A percentile compares a stretch with the other conserved stretches of the same genome.
Conservation (phyloP, 30 jellyfish, hydroid and myxozoan species). For the Pelagia noctiluca region DNA sequence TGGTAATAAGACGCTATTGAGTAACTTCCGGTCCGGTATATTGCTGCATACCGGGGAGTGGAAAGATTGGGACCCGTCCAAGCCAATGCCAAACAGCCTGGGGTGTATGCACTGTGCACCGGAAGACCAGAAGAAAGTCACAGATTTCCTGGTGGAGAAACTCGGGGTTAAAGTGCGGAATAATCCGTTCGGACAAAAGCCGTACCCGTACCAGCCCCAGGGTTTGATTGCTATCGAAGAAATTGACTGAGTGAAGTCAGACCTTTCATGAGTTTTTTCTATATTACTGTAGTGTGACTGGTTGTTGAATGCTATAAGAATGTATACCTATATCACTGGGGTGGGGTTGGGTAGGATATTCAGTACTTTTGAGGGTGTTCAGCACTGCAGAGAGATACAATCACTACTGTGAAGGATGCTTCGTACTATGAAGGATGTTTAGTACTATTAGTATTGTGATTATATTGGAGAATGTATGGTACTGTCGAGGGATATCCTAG, state of each 20-base stretch:
- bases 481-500: too few species aligned
- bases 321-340: too few species aligned
- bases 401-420: too few species aligned
- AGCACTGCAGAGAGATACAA: too few species aligned
- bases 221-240: slow-evolving; percentile 84
- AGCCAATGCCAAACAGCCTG: slow-evolving; percentile 87
- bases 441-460: too few species aligned
- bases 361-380: too few species aligned
- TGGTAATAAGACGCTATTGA: slow-evolving; percentile 78
- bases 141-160: slow-evolving; percentile 44
- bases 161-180: slow-evolving; percentile 69
- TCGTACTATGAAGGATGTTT: too few species aligned
- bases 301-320: too few species aligned
- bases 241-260: slow-evolving; percentile 37
- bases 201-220: slow-evolving; percentile 85
- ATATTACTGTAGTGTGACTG: too few species aligned
- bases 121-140: slow-evolving; percentile 62
- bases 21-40: slow-evolving; percentile 79
- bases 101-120: slow-evolving; percentile 96
- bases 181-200: slow-evolving; percentile 85
- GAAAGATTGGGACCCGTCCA: slow-evolving; percentile 76
- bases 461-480: too few species aligned
- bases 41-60: slow-evolving; percentile 89
- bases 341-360: too few species aligned
- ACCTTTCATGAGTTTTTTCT: background rate